Evolutionary conservation across 2,888 invertebrate species (phyloP), one percentile per base, ranked within the genome.

Genomic region (Empis livida): DNA sequence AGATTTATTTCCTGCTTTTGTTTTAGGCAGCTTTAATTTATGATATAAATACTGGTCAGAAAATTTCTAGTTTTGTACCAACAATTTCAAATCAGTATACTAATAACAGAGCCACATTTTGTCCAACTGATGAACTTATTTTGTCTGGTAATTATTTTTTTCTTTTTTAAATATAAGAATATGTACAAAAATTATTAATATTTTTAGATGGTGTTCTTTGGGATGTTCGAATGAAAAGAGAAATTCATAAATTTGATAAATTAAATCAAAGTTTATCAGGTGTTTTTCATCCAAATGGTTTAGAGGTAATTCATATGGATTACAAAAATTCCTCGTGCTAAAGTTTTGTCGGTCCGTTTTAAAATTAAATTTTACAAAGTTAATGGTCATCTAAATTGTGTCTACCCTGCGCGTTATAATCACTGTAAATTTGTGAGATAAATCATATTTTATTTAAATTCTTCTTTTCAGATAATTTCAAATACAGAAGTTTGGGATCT

Each of bases 401-500:
- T n/a, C n/a, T n/a, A n/a, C n/a, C n/a, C n/a, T n/a, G n/a, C n/a
- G n/a, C n/a, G n/a, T n/a, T n/a, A n/a, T n/a, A n/a, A n/a, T n/a
- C n/a, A n/a, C n/a, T n/a, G n/a, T n/a, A n/a, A n/a, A n/a, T n/a
- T n/a, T n/a, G n/a, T n/a, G n/a, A n/a, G n/a, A n/a, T n/a, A n/a
- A n/a, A n/a, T n/a, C n/a, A n/a, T n/a, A n/a, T n/a, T n/a, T n/a
- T n/a, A n/a, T n/a, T 27, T n/a, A 14, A 41, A 41, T 14, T 4
- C 11, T 27, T 17, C 53, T 52, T 64, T 64, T 0, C 65, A 84
- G 79, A 81, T 95, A 38, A 89, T 99, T 60, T 93, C 96, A 47
- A 97, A 97, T 64, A 92, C 95, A 0, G 96, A 99, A 77, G 92
- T 97, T 46, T 99, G 97, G 97, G 99, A 99, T 66, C 69, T 97